These are phyloP conservation scores for Bombus huntii DNA, from an alignment of 1,140 invertebrate genomes.

Conservation along the genomic window DNA sequence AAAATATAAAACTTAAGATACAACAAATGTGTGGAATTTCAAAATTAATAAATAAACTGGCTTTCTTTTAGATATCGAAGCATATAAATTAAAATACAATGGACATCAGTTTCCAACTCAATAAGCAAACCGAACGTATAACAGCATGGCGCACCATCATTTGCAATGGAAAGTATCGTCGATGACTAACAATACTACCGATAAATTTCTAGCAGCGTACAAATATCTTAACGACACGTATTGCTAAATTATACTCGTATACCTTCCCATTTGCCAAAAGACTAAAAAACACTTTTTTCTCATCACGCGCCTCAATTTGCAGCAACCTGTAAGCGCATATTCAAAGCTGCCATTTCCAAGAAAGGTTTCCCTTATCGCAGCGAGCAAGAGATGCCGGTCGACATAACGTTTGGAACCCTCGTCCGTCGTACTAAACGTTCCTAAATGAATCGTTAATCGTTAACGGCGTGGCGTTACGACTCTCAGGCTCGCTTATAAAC, in stretches of 20 bases:
- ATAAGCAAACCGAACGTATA: neutral
- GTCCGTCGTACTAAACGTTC: slow-evolving; percentile 75
- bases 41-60: no score
- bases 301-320: slow-evolving; percentile 17
- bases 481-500: slow-evolving; percentile 80
- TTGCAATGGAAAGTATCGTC: neutral
- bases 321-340: slow-evolving; percentile 28
- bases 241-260: neutral
- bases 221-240: no score
- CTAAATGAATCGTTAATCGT: slow-evolving; percentile 83
- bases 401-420: slow-evolving; percentile 48
- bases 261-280: neutral
- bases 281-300: neutral
- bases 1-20: neutral
- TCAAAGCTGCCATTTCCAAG: slow-evolving; percentile 42
- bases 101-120: neutral
- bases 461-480: slow-evolving; percentile 76
- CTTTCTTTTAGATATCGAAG: no score
- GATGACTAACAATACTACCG: no score
- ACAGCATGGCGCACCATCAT: neutral
- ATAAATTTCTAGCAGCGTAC: no score
- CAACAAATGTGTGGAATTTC: neutral
- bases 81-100: no score
- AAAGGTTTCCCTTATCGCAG: slow-evolving; percentile 47
- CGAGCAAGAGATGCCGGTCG: slow-evolving; percentile 30